phyloP scores from a whole-genome alignment of 2,888 invertebrate species.

The Phalera bucephala region DNA sequence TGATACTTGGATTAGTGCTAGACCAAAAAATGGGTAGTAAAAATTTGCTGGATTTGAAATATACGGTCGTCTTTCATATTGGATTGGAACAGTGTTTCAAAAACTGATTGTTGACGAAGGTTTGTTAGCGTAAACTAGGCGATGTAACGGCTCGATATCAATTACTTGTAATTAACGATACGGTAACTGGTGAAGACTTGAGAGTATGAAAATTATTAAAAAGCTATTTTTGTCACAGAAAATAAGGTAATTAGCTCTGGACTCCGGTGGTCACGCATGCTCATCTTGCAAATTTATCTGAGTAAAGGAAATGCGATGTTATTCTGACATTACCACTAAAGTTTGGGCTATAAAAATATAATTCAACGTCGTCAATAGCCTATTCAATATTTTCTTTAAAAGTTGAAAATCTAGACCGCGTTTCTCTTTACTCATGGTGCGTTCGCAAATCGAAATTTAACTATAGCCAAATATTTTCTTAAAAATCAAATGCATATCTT shows the following conservation, averaged over 20 bases:
- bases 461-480: conserved; percentile 41
- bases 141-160: conserved; percentile 66
- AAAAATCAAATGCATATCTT: conserved; percentile 38
- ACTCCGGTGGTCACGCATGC: conserved; percentile 70
- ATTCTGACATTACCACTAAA: too few relatives aligned
- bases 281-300: conserved; percentile 25
- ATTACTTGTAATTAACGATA: conserved; percentile 66
- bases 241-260: conserved; percentile 66
- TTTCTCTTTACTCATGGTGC: too few relatives aligned
- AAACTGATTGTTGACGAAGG: conserved; percentile 8
- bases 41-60: too few relatives aligned
- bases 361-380: too few relatives aligned
- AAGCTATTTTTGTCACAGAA: conserved; percentile 79
- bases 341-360: too few relatives aligned
- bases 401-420: too few relatives aligned
- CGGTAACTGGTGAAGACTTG: conserved; percentile 54
- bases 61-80: too few relatives aligned
- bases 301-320: conserved; percentile 8
- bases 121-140: conserved; percentile 45
- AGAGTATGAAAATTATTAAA: conserved; percentile 42
- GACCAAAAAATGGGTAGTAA: too few relatives aligned
- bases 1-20: too few relatives aligned
- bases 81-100: not conserved
- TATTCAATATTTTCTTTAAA: too few relatives aligned
- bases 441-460: conserved; percentile 30